These are phyloP conservation scores for Acipenser oxyrinchus DNA, from an alignment of 2,797 vertebrate species.

Conservation along the genomic window DNA sequence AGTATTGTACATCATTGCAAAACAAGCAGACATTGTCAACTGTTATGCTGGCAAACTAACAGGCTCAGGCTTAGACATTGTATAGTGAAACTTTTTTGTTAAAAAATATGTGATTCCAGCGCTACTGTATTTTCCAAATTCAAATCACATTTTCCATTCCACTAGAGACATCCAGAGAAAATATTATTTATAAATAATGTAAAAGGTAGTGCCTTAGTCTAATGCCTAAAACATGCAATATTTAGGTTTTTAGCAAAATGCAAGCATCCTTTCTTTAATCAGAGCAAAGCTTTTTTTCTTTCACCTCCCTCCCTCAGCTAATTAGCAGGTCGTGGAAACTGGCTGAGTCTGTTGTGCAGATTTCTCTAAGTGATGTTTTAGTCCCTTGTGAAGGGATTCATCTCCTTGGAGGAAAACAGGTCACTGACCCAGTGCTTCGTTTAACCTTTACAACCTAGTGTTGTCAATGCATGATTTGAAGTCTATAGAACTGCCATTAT, in stretches of 20 bases:
- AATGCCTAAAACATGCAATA: too few relatives aligned
- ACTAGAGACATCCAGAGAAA: too few relatives aligned
- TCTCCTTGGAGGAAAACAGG: constrained; percentile 44
- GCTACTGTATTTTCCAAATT: background rate
- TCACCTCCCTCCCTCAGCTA: background rate
- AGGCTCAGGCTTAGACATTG: too few relatives aligned
- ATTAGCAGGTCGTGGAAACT: background rate
- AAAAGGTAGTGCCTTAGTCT: too few relatives aligned
- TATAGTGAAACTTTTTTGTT: too few relatives aligned
- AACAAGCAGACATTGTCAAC: too few relatives aligned
- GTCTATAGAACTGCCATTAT: constrained; percentile 65
- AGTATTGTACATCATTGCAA: too few relatives aligned
- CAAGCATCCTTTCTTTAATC: background rate
- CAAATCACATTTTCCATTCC: background rate
- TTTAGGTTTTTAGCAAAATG: background rate
- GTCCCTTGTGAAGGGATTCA: constrained; percentile 13
- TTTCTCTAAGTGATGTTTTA: background rate
- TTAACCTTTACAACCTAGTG: constrained; percentile 62
- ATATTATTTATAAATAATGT: too few relatives aligned
- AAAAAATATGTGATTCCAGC: too few relatives aligned
- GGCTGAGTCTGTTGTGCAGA: background rate
- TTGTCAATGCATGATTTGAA: constrained; percentile 44
- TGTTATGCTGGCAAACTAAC: too few relatives aligned
- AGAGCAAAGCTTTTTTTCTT: background rate
- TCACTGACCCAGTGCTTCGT: constrained; percentile 52